Evolutionary conservation across 2,113 vertebrate species (phyloP).

Genomic region (Balaenoptera acutorostrata): DNA sequence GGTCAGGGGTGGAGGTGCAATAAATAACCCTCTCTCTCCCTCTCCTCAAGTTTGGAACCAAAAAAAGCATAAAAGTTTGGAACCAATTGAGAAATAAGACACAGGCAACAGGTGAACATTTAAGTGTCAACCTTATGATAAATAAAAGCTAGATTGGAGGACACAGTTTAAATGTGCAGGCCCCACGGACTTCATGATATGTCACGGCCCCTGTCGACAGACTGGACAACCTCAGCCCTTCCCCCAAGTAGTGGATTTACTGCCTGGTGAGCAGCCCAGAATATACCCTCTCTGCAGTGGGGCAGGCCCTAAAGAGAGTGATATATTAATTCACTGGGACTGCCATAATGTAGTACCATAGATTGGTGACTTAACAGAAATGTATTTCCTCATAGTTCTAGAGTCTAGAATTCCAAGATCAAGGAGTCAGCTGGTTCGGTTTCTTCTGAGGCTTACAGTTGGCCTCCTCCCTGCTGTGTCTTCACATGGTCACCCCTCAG

Average conservation of each 20-base stretch:
- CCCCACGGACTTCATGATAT: not conserved
- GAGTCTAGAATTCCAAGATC: not conserved
- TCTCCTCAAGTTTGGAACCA: not conserved
- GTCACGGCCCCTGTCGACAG: not conserved
- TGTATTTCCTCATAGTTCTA: not conserved
- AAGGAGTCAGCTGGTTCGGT: not conserved
- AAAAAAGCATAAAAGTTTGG: not conserved
- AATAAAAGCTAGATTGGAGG: not conserved
- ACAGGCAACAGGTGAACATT: not conserved
- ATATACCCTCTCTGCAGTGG: not conserved
- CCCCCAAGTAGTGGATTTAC: not conserved
- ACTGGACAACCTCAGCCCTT: not conserved
- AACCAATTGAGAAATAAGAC: not conserved
- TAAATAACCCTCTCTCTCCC: not conserved
- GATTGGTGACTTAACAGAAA: not conserved
- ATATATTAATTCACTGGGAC: not conserved
- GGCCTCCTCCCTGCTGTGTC: not conserved
- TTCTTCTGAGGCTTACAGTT: not conserved
- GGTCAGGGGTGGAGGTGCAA: not conserved
- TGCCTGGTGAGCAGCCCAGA: not conserved
- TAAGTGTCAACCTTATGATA: not conserved
- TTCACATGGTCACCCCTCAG: not conserved
- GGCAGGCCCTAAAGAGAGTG: not conserved
- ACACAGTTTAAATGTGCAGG: rapidly evolving
- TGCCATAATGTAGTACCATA: not conserved